Base-by-base conservation (phyloP, 2,797 vertebrate genomes). In the Sphenopsis melanotis region DNA sequence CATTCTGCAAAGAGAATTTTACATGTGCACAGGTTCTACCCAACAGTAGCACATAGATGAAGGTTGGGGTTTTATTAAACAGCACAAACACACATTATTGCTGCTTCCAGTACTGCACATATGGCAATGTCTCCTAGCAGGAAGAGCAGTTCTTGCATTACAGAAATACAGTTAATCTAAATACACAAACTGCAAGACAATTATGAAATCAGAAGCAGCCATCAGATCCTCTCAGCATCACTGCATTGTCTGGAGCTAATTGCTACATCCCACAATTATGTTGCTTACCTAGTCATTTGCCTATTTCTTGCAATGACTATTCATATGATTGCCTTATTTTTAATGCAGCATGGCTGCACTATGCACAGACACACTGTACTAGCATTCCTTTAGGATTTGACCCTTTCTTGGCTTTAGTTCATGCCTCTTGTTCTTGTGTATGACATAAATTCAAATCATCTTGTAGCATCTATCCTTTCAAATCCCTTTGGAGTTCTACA, bases 381-480 rank as follows among this genome's bases (percentile, higher is more conserved):
- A 0, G 0, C 27, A 42, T 50, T 87, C 87, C 85, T 93, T 77
- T 76, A 91, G 87, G 93, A 95, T 89, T 20, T 93, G 87, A 95
- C 76, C 85, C 89, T 87, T 91, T 63, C 59, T 74, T 76, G 23
- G 59, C 52, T 95, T 86, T 82, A 79, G 72, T 76, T 94, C 83
- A 27, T 64, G 56, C 46, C 60, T 88, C 76, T 88, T 89, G 68
- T 64, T 94, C 83, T 71, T 65, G 61, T 68, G 68, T 83, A 84
- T 94, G 92, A 94, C 91, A 94, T 50, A 91, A 94, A 76, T 88
- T 94, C 87, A 96, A 90, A 74, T 76, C 6, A 83, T 27, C 76
- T 83, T 81, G 76, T 70, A 90, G 52, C 29, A 93, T 56, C 83
- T 82, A 70, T 69, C 27, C 50, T 79, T 72, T 84, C 63, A 88